Percentiles rank a stretch among this genome's conserved stretches.
Evolutionary conservation across 2,888 invertebrate genomes (phyloP).

Genomic region (Zonitis immaculata): DNA sequence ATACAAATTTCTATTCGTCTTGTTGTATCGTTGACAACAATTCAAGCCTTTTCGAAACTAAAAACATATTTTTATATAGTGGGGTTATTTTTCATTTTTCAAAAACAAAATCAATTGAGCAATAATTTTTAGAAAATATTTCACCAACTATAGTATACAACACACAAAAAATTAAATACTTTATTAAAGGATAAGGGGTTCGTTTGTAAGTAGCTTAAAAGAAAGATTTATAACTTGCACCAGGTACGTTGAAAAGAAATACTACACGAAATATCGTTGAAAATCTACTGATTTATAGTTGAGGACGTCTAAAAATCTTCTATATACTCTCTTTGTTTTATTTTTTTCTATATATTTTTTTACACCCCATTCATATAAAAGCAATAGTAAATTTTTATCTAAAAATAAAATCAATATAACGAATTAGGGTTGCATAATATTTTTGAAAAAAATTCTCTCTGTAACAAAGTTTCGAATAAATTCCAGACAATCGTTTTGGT

Average conservation of each 20-base stretch:
- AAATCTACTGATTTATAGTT: neutral
- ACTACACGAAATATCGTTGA: neutral
- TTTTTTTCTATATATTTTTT: neutral
- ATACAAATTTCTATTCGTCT: conserved; percentile 15
- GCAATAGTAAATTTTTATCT: no score
- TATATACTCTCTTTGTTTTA: neutral
- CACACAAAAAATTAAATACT: neutral
- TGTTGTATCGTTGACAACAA: conserved; percentile 33
- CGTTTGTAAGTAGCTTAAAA: neutral
- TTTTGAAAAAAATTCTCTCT: no score
- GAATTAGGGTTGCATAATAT: no score
- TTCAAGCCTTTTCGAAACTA: conserved; percentile 31
- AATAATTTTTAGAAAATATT: neutral
- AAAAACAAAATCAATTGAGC: neutral
- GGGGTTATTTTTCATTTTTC: neutral
- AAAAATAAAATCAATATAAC: no score
- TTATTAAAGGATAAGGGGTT: conserved; percentile 1
- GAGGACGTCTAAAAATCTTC: neutral
- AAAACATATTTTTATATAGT: conserved; percentile 17
- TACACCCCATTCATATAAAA: neutral
- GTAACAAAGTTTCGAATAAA: conserved; percentile 10
- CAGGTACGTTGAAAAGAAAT: neutral
- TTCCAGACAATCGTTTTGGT: conserved; percentile 2
- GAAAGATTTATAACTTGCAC: neutral
- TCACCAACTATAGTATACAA: neutral